Base-by-base conservation (phyloP, 2,888 invertebrate genomes). In the Ochropacha duplaris region DNA sequence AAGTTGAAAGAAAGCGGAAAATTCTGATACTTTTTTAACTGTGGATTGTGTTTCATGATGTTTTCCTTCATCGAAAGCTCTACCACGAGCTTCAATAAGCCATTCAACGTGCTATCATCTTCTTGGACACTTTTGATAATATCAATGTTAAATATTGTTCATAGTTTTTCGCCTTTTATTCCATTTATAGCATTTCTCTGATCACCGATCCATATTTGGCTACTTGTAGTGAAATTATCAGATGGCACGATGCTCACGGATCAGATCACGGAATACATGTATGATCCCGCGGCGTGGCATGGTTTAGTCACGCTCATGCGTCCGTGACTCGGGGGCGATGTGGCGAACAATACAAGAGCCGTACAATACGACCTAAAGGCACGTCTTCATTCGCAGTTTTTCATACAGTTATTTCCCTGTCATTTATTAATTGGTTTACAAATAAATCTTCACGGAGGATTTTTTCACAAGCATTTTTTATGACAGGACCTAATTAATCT, bases 231-330 rank as follows among this genome's bases (percentile, higher is more conserved):
- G 50, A 50, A 24, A 44, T 49, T 50, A 24, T 39, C 26, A 26
- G 19, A 24, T 50, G 50, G 50, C 56, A 56, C 56, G 56, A 56
- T 50, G 50, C 24, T 50, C 36, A n/a, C n/a, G n/a, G 50, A 22
- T 36, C n/a, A 16, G 16, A 50, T 50, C 50, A 50, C 56, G 50
- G 49, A 26, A 39, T 44, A 44, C 44, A 44, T 44, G 44, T 44
- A 19, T 2, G 19, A 9, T 16, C 44, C 44, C 19, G 44, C 2
- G 44, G 44, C 19, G 44, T 19, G 44, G 44, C 44, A 19, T 8
- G 44, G 39, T 5, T 4, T 8, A n/a, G n/a, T n/a, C 36, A n/a
- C 5, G 36, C n/a, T 36, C 39, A 39, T 16, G 39, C 39, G 39
- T 39, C n/a, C 16, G 39, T 16, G 39, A 19, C 19, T 16, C 44